Conservation (phyloP, 2,888 invertebrate species). For the Mycalesis mineus region DNA sequence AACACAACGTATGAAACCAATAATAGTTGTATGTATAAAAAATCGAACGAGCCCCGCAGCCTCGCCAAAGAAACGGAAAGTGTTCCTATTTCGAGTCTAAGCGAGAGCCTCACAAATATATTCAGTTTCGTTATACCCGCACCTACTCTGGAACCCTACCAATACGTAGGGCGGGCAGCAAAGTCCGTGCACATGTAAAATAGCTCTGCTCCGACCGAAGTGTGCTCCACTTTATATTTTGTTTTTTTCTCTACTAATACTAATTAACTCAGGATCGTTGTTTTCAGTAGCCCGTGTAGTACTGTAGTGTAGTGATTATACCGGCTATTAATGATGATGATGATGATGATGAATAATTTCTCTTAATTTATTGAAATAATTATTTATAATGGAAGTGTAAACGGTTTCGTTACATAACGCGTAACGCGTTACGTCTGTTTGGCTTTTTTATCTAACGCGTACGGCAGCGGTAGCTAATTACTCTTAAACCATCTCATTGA, state of each 20-base stretch:
- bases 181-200: slow-evolving; percentile 77
- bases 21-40: slow-evolving; percentile 17
- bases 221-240: slow-evolving; percentile 52
- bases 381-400: too few relatives aligned
- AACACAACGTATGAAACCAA: neutral
- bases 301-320: too few relatives aligned
- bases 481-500: too few relatives aligned
- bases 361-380: too few relatives aligned
- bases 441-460: too few relatives aligned
- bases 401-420: too few relatives aligned
- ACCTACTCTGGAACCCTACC: slow-evolving; percentile 66
- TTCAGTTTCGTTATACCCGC: slow-evolving; percentile 71
- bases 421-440: too few relatives aligned
- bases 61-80: slow-evolving; percentile 48
- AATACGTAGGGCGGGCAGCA: slow-evolving; percentile 69
- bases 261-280: too few relatives aligned
- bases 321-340: too few relatives aligned
- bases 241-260: neutral
- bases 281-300: too few relatives aligned
- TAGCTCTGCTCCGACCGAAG: slow-evolving; percentile 49
- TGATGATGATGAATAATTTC: too few relatives aligned
- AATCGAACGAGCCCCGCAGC: slow-evolving; percentile 40
- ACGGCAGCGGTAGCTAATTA: too few relatives aligned
- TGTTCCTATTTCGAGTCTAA: slow-evolving; percentile 54
- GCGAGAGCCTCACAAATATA: slow-evolving; percentile 65